phyloP scores from a whole-genome alignment of 2,797 vertebrate genomes.

The Sebastes taczanowskii region DNA sequence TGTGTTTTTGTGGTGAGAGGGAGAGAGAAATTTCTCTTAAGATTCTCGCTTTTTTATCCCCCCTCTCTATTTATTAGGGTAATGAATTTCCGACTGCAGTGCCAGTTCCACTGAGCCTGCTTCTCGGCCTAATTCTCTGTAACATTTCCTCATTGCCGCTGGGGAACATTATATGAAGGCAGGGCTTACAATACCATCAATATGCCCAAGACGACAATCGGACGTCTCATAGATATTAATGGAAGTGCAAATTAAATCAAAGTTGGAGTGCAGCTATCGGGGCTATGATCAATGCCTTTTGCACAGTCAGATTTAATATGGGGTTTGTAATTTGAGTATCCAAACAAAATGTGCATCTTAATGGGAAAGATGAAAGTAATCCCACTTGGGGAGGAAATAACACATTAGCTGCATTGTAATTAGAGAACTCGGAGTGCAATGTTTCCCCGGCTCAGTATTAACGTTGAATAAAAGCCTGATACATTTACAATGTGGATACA shows the following conservation, averaged over 20 bases:
- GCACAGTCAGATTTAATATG: conserved; percentile 84
- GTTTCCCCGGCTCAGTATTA: conserved; percentile 72
- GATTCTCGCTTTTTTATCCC: conserved; percentile 60
- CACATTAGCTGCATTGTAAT: conserved; percentile 84
- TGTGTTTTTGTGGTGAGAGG: conserved; percentile 54
- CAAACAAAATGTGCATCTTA: conserved; percentile 85
- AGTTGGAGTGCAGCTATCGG: conserved; percentile 81
- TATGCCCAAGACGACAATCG: conserved; percentile 84
- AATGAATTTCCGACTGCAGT: conserved; percentile 82
- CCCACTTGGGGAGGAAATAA: conserved; percentile 78
- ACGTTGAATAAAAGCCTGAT: conserved; percentile 74
- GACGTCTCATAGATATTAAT: conserved; percentile 87
- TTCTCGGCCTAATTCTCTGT: conserved; percentile 82
- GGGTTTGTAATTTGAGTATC: conserved; percentile 82
- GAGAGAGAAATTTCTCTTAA: conserved; percentile 75
- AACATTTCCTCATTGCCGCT: conserved; percentile 82
- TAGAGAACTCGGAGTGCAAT: conserved; percentile 77
- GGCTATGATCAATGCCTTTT: conserved; percentile 85
- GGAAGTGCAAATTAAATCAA: conserved; percentile 86
- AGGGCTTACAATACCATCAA: conserved; percentile 84
- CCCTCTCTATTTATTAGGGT: conserved; percentile 82
- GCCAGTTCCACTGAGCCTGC: conserved; percentile 80
- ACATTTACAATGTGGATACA: conserved; percentile 59
- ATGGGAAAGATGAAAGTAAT: conserved; percentile 83
- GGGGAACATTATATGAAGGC: conserved; percentile 84